phyloP scores from a whole-genome alignment of 1,140 invertebrate species.

The Meloidogyne exigua region DNA sequence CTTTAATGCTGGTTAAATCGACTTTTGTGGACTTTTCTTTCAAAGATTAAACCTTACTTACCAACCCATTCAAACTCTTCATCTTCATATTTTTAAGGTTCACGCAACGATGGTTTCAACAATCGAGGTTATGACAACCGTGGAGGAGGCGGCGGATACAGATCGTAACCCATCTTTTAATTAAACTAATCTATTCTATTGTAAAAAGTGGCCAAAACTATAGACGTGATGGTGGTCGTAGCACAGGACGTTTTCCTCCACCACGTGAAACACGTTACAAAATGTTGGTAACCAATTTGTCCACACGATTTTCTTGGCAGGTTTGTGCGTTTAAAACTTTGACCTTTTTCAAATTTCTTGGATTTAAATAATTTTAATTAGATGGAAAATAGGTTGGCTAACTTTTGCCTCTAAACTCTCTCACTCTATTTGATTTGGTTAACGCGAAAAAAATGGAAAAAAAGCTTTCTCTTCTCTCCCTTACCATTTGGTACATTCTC shows the following conservation, averaged over 20 bases:
- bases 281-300: conserved; percentile 94
- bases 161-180: not conserved
- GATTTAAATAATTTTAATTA: no score
- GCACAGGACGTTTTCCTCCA: conserved; percentile 81
- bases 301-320: conserved; percentile 97
- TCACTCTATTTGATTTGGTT: no score
- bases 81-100: not conserved
- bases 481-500: not conserved
- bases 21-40: no score
- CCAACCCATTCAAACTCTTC: not conserved
- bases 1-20: no score
- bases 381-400: no score
- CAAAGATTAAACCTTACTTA: no score
- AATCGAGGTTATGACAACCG: conserved; percentile 6
- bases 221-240: conserved; percentile 38
- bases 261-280: conserved; percentile 93
- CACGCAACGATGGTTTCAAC: not conserved
- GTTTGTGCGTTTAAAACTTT: conserved; percentile 70
- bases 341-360: no score
- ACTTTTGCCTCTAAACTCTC: no score
- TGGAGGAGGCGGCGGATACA: conserved; percentile 4
- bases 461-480: not conserved
- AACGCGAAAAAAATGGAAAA: no score
- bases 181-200: not conserved
- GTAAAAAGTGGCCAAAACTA: conserved; percentile 25